Evolutionary conservation across 30 jellyfish, hydroid and myxozoan species (phyloP), one percentile per base, ranked within the genome.

Genomic region (Aurelia sp.): DNA sequence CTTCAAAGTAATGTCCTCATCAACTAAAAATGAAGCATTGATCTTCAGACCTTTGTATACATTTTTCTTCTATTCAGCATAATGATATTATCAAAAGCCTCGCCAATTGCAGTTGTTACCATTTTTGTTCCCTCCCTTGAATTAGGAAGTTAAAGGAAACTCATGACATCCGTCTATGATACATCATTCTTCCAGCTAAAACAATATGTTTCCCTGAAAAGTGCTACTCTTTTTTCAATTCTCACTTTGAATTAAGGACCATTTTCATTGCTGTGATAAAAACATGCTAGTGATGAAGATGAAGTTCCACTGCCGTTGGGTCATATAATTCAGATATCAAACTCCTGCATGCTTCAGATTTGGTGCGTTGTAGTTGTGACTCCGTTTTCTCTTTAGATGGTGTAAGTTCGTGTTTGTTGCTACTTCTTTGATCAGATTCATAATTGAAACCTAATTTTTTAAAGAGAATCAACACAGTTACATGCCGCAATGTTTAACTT

Each of bases 31-130:
- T 68, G 79, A 68, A 35, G 79, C 59, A 4, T 21, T 62, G 33
- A 8, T 68, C 79, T 68, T 68, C 79, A 68, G 31, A 68, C 79
- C 79, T 68, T 35, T 68, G 79, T 68, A 68, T 55, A 22, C 13
- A 68, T 68, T 35, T 68, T 68, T 20, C 79, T 68, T 68, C 79
- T 5, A 68, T 62, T 68, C 60, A 68, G 31, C 13, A 62, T 68
- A 35, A n/a, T n/a, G n/a, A 68, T 37, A 35, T 68, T 35, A 8
- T 62, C 79, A 68, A 68, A 68, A 30, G 79, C 79, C 79, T 68
- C n/a, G 31, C 79, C 79, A 68, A 68, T 62, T 21, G 79, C 79
- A 35, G 79, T 68, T 68, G 79, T 68, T 62, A 62, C 79, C 79
- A 68, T 68, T 68, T 68, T 62, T 68, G 33, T 68, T 37, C 79